These are phyloP conservation scores for Intellagama lesueurii DNA, from an alignment of 2,797 vertebrate species.

Conservation along the genomic window DNA sequence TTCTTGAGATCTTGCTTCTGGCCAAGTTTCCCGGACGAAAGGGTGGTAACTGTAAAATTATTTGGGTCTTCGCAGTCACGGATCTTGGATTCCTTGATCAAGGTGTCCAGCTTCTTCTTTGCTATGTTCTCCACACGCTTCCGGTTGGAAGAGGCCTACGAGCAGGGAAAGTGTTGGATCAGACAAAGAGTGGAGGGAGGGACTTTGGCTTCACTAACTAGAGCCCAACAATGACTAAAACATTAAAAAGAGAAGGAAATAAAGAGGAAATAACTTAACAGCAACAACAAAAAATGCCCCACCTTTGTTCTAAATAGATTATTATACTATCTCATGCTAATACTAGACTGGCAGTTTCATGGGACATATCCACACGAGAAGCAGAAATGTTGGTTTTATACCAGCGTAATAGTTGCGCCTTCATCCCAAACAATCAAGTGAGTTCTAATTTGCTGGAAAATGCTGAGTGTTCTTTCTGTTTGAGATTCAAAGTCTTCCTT, in stretches of 20 bases:
- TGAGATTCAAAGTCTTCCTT: background rate
- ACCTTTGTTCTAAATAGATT: background rate
- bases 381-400: background rate
- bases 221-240: background rate
- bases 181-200: background rate
- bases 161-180: conserved; percentile 3
- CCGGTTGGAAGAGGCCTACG: conserved; percentile 89
- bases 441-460: background rate
- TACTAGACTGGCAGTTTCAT: background rate
- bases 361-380: background rate
- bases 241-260: background rate
- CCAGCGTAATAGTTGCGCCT: background rate
- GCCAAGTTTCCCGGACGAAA: conserved; percentile 78
- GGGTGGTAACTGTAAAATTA: conserved; percentile 86
- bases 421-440: background rate
- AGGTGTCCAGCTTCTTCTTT: conserved; percentile 93
- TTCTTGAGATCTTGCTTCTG: conserved; percentile 79
- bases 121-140: conserved; percentile 95
- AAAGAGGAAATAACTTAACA: background rate
- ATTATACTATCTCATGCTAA: background rate
- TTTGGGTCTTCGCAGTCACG: conserved; percentile 92
- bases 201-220: background rate
- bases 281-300: background rate
- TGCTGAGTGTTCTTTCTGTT: background rate
- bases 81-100: conserved; percentile 97